A percentile compares a stretch with the other conserved stretches of the same genome.
phyloP scores from a whole-genome alignment of 2,888 invertebrate species.

The Slavum lentiscoides region DNA sequence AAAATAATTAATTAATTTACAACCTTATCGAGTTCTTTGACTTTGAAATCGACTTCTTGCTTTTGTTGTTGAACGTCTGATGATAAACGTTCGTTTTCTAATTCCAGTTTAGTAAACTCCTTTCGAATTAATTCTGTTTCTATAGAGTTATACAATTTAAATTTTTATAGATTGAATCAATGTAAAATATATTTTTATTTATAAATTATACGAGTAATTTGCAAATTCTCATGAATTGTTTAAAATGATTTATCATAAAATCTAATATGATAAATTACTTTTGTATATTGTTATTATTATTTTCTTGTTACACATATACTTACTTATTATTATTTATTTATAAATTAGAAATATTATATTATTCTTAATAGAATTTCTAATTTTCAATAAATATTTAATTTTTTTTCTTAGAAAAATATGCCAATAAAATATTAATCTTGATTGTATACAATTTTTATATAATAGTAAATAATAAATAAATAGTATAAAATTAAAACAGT shows the following conservation, averaged over 20 bases:
- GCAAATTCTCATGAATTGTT: too few relatives aligned
- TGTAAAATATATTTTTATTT: too few relatives aligned
- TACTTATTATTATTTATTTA: neutral
- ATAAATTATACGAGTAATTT: too few relatives aligned
- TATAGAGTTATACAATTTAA: constrained; percentile 11
- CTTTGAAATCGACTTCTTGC: constrained; percentile 59
- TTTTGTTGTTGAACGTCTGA: constrained; percentile 61
- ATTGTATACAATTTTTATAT: too few relatives aligned
- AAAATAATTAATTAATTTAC: neutral
- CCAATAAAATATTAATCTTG: too few relatives aligned
- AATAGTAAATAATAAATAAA: too few relatives aligned
- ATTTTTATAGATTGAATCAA: neutral
- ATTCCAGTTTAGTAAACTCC: constrained; percentile 59
- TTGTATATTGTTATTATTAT: neutral
- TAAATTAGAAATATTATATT: neutral
- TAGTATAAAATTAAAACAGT: too few relatives aligned
- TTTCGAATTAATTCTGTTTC: constrained; percentile 60
- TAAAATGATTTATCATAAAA: too few relatives aligned
- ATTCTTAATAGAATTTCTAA: neutral
- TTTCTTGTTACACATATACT: neutral
- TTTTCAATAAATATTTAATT: neutral
- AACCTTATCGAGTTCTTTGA: constrained; percentile 61
- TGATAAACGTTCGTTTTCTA: constrained; percentile 60
- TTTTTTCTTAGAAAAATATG: too few relatives aligned
- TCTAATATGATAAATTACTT: too few relatives aligned